Evolutionary conservation across 2,797 vertebrate species (phyloP).

Genomic region (Eremophila alpestris): DNA sequence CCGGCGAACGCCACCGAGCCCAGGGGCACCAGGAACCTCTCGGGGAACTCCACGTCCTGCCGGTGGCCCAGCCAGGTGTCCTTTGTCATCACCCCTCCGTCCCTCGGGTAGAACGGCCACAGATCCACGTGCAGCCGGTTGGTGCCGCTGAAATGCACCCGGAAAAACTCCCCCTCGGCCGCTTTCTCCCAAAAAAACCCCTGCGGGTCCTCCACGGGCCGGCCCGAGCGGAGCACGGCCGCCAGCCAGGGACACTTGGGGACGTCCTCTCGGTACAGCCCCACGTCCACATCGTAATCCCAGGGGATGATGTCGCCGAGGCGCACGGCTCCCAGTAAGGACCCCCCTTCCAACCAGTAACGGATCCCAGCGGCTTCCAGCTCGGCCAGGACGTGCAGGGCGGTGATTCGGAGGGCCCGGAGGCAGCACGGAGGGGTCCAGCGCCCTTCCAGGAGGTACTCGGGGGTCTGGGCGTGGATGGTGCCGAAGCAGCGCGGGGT

Average conservation of each 20-base stretch:
- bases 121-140: not conserved
- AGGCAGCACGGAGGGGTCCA: not conserved
- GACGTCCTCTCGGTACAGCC: accelerated
- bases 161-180: not conserved
- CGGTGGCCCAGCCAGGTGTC: not conserved
- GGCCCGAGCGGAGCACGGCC: accelerated
- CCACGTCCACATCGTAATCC: not conserved
- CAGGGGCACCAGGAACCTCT: not conserved
- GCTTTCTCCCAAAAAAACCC: accelerated
- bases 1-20: not conserved
- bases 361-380: accelerated
- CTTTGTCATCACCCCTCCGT: not conserved
- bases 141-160: accelerated
- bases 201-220: accelerated
- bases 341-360: not conserved
- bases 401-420: not conserved
- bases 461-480: accelerated
- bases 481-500: not conserved
- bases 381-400: not conserved
- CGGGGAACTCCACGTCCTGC: not conserved
- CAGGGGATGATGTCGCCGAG: not conserved
- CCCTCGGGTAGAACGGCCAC: accelerated
- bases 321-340: not conserved
- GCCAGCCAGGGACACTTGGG: not conserved
- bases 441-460: not conserved